Evolutionary conservation across 2,797 vertebrate species (phyloP).

Genomic region (Coluber constrictor): DNA sequence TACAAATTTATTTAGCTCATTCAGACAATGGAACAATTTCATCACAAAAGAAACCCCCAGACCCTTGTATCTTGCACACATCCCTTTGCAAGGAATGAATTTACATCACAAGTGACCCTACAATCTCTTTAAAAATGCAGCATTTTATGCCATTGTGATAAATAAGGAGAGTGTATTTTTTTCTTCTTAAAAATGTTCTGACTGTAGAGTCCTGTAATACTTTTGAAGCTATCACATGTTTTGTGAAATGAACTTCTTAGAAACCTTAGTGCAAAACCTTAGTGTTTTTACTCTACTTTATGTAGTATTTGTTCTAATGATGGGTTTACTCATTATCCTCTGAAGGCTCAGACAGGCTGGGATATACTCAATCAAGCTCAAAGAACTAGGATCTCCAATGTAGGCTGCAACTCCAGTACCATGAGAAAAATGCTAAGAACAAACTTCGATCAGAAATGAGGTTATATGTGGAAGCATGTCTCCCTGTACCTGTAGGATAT

Average conservation of each 20-base stretch:
- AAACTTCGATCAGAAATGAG: background rate
- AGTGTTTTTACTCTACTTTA: background rate
- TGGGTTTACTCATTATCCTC: background rate
- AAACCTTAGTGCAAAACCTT: background rate
- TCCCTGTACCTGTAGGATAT: background rate
- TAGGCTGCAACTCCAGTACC: background rate
- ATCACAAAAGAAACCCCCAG: background rate
- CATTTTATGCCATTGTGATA: conserved; percentile 54
- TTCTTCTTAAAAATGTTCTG: background rate
- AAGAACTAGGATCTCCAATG: background rate
- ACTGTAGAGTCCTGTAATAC: background rate
- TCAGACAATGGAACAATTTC: background rate
- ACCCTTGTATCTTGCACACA: background rate
- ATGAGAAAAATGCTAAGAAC: background rate
- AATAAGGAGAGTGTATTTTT: background rate
- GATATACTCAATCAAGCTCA: background rate
- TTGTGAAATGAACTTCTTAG: background rate
- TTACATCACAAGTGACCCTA: background rate
- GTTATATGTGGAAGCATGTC: background rate
- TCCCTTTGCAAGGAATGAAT: background rate
- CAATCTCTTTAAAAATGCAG: conserved; percentile 26
- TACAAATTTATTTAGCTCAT: background rate
- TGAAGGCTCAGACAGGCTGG: background rate
- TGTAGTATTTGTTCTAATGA: background rate
- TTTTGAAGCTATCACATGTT: background rate